Base-by-base conservation (phyloP, 2,888 invertebrate genomes). In the Esperia sulphurella region DNA sequence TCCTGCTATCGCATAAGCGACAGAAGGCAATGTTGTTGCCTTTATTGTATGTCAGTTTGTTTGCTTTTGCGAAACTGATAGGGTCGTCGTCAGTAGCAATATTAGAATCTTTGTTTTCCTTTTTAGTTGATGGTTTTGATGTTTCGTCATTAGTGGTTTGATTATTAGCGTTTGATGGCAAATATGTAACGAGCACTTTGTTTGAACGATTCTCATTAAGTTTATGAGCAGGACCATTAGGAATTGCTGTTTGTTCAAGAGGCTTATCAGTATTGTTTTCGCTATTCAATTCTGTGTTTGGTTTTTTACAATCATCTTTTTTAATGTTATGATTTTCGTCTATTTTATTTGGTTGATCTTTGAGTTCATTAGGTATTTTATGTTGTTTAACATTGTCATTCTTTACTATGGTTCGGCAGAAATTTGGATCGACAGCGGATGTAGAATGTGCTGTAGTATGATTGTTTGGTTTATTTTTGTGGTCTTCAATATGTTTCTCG, bases 41-140 rank as follows among this genome's bases (percentile, higher is more conserved):
- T 30, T 54, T 14, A 14, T 64, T 63, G 50, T 61, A 67, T n/a
- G 58, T 59, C 0, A 74, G 35, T 12, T 61, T 43, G 46, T 74
- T 61, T 3, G 47, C 48, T 41, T 59, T 61, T 0, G 71, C 71
- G 45, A 61, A 68, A 7, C 33, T 35, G 1, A 30, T 44, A 13
- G 48, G 49, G 30, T 55, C 56, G 5, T 45, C 39, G 14, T 10
- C 35, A 1, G 35, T 35, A 35, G 8, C 10, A 35, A n/a, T n/a
- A n/a, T n/a, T n/a, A n/a, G n/a, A n/a, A n/a, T n/a, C 35, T n/a
- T 35, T 10, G 10, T 31, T 31, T 31, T 8, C 10, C 1, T 31
- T 31, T 31, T 31, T 31, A 8, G 31, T 31, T 21, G 7, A 9
- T 31, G 31, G 31, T 31, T 31, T 31, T 2, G 21, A 3, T 3